Evolutionary conservation across 2,113 vertebrate species (phyloP), one percentile per base, ranked within the genome.

Genomic region (Oryzias woworae): DNA sequence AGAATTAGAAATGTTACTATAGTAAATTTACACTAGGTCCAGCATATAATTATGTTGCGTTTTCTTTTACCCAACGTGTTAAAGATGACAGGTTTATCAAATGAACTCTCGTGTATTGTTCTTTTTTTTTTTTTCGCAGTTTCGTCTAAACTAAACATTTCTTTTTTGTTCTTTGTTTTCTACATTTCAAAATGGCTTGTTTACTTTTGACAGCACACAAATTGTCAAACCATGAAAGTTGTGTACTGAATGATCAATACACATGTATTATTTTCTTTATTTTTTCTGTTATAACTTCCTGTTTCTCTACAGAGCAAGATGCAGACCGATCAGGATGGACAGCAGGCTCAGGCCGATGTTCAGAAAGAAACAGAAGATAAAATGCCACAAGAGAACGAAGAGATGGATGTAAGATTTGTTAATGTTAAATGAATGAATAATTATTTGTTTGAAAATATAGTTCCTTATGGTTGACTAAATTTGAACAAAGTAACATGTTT

Each of bases 291-390:
- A 8, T 24, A 41, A 15, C n/a, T 28, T 50, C 52, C 58, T 41
- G 1, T 4, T 7, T 28, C 5, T 70, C 78, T 78, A 58, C 81
- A 98, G 95, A 97, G 88, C 75, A 92, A 90, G 84, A 98, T 99
- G 96, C 96, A 98, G 50, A 93, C 96, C 58, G 96, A 98, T 41
- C 93, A 96, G 84, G 96, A 98, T 16, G 96, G 97, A 22, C 87
- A 90, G 12, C 94, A 93, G 62, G 22, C 54, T 65, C 93, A 94
- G 73, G 94, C 77, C 20, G 87, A 95, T 1, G 88, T 82, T n/a
- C 80, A 77, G 64, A 94, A 94, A 73, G 86, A 90, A 24, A 86
- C 90, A 5, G 88, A 92, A 52, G 96, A 98, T 72, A 96, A 91
- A 73, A 94, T 94, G 0, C 61, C 83, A 75, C 70, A 83, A 3